Base-by-base conservation (phyloP, 1,140 invertebrate species). In the Drosophila parabipectinata region DNA sequence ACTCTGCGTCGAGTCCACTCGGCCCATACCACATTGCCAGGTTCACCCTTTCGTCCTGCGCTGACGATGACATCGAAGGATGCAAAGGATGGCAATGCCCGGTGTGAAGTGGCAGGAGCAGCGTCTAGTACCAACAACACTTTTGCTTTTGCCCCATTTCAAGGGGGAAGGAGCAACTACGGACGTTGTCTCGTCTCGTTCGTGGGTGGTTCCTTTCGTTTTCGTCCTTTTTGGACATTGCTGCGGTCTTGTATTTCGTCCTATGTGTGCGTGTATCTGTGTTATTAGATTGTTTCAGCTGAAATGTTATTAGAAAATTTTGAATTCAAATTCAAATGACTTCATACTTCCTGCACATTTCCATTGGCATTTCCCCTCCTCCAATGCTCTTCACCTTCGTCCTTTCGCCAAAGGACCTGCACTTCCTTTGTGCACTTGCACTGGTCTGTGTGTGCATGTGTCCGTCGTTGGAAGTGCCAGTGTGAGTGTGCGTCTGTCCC, bases 281-380 rank as follows among this genome's bases (percentile, higher is more conserved):
- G 83, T 83, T 88, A 88, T 88, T 88, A 83, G 83, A 88, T 88
- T 88, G 83, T 88, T 88, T 83, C 83, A 76, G 55, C 83, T 89
- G 72, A 88, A 88, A 88, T 83, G 83, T 88, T 88, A 88, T 88
- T 88, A 88, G 83, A 88, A 79, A 79, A 88, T 88, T 88, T 77
- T 88, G 84, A 88, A 89, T 88, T 88, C 83, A 88, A 88, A 88
- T 82, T 88, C 83, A 89, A 88, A 88, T 88, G 84, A 84, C 84
- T 88, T 88, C 73, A 83, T 88, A 83, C 84, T 83, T 68, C 66
- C 69, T 62, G 44, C 28, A 58, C 50, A 34, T 63, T 64, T 64
- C 47, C 39, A 41, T 4, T 45, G 37, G 48, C 50, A 51, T 59
- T 32, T 10, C 39, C 7, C 39, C 26, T 18, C 10, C 39, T 28